A percentile compares a stretch with the other conserved stretches of the same genome.
phyloP scores from a whole-genome alignment of 2,888 invertebrate species.

The Nomada goodeniana region DNA sequence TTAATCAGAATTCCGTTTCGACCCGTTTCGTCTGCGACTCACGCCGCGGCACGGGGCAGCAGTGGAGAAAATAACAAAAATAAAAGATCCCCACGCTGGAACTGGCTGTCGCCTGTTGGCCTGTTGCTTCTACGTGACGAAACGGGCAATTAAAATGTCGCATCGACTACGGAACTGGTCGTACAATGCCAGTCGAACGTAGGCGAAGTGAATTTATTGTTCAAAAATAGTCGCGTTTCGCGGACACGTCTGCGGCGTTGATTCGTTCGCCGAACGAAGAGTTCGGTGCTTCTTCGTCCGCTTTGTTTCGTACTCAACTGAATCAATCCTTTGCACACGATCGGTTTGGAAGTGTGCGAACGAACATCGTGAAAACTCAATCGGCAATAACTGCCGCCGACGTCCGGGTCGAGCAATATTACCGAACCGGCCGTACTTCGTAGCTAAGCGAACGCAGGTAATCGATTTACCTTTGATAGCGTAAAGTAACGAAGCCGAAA shows the following conservation, averaged over 20 bases:
- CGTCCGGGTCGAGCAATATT: slow-evolving; percentile 53
- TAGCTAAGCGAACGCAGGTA: slow-evolving; percentile 54
- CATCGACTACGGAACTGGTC: slow-evolving; percentile 24
- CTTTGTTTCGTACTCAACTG: neutral
- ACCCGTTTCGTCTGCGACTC: slow-evolving; percentile 5
- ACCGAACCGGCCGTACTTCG: slow-evolving; percentile 42
- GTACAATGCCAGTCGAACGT: slow-evolving; percentile 25
- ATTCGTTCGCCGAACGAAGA: neutral
- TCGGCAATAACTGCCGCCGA: slow-evolving; percentile 53
- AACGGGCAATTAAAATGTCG: slow-evolving; percentile 59
- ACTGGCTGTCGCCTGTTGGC: slow-evolving; percentile 44
- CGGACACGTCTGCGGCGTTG: neutral
- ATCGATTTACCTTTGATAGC: slow-evolving; percentile 65
- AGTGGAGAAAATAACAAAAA: neutral
- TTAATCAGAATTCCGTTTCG: slow-evolving; percentile 69
- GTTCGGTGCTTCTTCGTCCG: no score
- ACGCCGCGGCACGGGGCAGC: neutral
- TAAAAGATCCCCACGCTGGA: slow-evolving; percentile 30
- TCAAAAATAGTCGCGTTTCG: neutral
- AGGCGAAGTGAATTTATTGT: slow-evolving; percentile 9
- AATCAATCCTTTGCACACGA: neutral
- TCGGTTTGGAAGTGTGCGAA: neutral
- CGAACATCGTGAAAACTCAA: slow-evolving; percentile 37
- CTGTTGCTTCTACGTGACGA: slow-evolving; percentile 48
- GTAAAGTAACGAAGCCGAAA: slow-evolving; percentile 65